These are phyloP conservation scores for Stichopus chloronotus DNA, from an alignment of 35 echinoderm and acorn worm genomes.

Conservation along the genomic window DNA sequence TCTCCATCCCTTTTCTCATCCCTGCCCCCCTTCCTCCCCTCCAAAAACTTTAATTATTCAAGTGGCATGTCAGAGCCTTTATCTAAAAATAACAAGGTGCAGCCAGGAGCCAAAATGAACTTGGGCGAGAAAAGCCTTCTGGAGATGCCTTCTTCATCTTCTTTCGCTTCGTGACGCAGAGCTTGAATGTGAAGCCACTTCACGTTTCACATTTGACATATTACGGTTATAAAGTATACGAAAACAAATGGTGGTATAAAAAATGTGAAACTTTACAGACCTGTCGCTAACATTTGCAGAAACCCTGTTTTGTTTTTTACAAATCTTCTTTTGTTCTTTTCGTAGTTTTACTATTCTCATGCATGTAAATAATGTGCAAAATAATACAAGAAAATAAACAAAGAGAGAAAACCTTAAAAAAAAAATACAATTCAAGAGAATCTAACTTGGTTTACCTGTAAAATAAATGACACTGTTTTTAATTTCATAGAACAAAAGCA, in stretches of 20 bases:
- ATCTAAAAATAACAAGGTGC: too few relatives aligned
- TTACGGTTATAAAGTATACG: not conserved
- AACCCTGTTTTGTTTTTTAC: conserved; percentile 16
- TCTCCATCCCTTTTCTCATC: too few relatives aligned
- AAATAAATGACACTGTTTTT: too few relatives aligned
- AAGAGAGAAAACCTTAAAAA: not conserved
- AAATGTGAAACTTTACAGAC: conserved; percentile 21
- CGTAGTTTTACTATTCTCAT: not conserved
- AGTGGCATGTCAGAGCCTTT: too few relatives aligned
- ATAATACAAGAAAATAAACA: not conserved
- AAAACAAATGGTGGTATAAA: conserved; percentile 7
- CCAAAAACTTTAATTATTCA: too few relatives aligned
- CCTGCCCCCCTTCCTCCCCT: too few relatives aligned
- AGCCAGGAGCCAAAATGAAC: too few relatives aligned
- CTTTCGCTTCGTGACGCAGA: not conserved
- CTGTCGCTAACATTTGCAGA: not conserved
- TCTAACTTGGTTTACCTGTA: too few relatives aligned
- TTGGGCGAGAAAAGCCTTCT: too few relatives aligned
- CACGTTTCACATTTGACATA: not conserved
- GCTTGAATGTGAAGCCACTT: not conserved
- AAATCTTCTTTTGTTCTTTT: not conserved
- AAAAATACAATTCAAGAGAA: not conserved
- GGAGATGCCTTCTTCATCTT: too few relatives aligned
- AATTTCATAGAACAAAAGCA: not conserved
- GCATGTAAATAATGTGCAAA: not conserved